A percentile compares a stretch with the other conserved stretches of the same genome.
Conservation (phyloP, 2,797 vertebrate genomes). For the Coendou prehensilis region DNA sequence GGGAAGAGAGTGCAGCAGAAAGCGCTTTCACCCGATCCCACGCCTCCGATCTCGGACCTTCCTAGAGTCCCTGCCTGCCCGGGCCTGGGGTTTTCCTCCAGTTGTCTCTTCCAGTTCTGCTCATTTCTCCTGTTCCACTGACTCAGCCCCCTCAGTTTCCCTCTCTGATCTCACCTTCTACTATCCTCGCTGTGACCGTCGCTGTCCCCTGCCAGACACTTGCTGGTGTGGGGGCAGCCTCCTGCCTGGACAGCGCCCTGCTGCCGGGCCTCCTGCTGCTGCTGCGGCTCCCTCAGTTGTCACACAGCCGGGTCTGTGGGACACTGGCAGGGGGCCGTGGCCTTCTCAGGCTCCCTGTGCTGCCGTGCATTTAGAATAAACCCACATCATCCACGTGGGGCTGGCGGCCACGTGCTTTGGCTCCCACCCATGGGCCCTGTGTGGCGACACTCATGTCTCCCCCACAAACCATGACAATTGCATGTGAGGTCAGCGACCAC, state of each 20-base stretch:
- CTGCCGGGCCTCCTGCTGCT: neutral
- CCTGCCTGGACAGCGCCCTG: neutral
- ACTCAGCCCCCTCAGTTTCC: slow-evolving; percentile 12
- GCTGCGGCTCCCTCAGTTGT: rapidly evolving
- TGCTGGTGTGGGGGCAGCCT: neutral
- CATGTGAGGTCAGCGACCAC: neutral
- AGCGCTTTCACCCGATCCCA: rapidly evolving
- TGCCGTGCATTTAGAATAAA: neutral
- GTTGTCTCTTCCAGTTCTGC: neutral
- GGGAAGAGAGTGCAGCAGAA: neutral
- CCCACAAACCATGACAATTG: neutral
- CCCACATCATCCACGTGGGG: neutral
- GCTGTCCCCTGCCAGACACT: neutral
- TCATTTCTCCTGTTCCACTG: neutral
- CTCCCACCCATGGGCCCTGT: neutral
- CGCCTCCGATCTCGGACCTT: neutral
- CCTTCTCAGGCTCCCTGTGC: neutral
- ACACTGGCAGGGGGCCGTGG: rapidly evolving
- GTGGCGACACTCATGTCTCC: neutral
- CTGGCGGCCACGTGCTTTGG: rapidly evolving
- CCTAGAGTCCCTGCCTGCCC: neutral
- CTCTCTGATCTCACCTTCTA: neutral
- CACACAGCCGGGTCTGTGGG: neutral
- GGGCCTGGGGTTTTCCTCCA: neutral
- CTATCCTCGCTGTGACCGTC: neutral